A percentile compares a stretch with the other conserved stretches of the same genome.
These are phyloP conservation scores for Datnioides undecimradiatus DNA, from an alignment of 2,113 vertebrate genomes.

Conservation along the genomic window DNA sequence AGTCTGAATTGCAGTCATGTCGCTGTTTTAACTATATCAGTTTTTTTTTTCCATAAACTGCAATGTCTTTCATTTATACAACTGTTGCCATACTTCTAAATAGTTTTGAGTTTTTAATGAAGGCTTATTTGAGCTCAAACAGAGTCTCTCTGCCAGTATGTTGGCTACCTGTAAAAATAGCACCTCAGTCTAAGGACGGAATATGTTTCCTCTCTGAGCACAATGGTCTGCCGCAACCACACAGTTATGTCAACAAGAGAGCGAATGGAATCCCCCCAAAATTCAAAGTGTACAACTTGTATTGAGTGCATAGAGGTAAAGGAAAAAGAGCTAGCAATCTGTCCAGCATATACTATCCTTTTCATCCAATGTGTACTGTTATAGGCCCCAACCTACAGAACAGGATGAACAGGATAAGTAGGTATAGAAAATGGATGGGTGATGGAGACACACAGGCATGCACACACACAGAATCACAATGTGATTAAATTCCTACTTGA, in stretches of 20 bases:
- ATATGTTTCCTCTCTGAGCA: conserved; percentile 48
- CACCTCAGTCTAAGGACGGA: conserved; percentile 24
- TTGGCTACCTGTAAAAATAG: conserved; percentile 55
- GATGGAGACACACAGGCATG: neutral
- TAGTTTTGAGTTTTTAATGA: neutral
- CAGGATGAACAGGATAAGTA: neutral
- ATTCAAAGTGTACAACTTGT: conserved; percentile 1
- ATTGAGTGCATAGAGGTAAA: neutral
- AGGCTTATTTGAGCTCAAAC: neutral
- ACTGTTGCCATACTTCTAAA: neutral
- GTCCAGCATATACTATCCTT: neutral
- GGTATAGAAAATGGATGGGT: neutral
- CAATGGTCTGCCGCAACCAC: conserved; percentile 37
- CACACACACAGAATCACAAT: neutral
- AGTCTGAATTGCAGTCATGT: neutral
- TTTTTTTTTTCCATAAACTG: neutral
- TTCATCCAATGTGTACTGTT: conserved; percentile 3
- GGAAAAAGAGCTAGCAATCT: conserved; percentile 1
- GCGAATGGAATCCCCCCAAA: conserved; percentile 54
- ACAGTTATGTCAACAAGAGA: conserved; percentile 37
- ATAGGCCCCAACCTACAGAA: neutral
- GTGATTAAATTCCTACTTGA: neutral
- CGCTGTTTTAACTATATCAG: neutral
- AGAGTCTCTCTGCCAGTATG: neutral
- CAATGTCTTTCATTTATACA: neutral